A percentile compares a stretch with the other conserved stretches of the same genome.
Evolutionary conservation across 1,140 invertebrate species (phyloP).

Genomic region (Brachionus rubens): DNA sequence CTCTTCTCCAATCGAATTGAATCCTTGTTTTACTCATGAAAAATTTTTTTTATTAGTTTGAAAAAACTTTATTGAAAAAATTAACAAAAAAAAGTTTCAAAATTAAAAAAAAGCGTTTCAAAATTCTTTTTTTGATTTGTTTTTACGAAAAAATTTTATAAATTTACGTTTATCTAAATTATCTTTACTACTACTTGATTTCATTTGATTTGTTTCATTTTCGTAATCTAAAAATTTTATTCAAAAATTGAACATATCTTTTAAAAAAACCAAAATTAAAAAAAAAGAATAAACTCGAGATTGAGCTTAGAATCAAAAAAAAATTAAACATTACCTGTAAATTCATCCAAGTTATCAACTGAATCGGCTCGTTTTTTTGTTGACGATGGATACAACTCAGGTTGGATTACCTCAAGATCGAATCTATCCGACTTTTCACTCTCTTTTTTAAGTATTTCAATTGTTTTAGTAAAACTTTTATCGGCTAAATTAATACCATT

Average conservation of each 20-base stretch:
- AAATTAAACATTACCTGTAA: background rate
- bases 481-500: constrained; percentile 42
- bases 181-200: background rate
- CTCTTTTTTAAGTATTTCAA: constrained; percentile 39
- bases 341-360: constrained; percentile 31
- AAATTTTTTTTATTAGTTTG: no score
- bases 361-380: background rate
- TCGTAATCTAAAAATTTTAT: constrained; percentile 41
- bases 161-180: background rate
- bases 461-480: constrained; percentile 34
- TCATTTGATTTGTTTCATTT: background rate
- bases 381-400: background rate
- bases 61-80: no score
- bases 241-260: constrained; percentile 43
- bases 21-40: no score
- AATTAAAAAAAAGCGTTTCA: no score
- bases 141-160: constrained; percentile 16
- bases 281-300: background rate
- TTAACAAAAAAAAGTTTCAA: no score
- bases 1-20: no score
- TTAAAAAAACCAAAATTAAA: background rate
- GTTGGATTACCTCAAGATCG: background rate
- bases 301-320: background rate
- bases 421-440: constrained; percentile 1
- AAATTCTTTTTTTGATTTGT: background rate